Evolutionary conservation across 2,797 vertebrate genomes (phyloP).

Genomic region (Hippoglossus hippoglossus): DNA sequence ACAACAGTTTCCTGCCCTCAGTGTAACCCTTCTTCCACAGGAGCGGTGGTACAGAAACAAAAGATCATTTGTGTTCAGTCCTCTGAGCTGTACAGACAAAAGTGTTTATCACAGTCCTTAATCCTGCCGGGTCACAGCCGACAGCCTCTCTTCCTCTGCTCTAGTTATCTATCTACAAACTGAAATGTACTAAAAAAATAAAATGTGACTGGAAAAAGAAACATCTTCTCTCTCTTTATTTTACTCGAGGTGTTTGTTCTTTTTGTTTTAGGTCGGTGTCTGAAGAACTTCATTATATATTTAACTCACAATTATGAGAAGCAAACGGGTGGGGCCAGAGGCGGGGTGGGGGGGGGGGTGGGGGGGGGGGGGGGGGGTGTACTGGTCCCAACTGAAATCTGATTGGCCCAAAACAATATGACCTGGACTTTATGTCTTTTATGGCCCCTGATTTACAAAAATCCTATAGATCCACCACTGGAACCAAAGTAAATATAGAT

Average conservation of each 20-base stretch:
- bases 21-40: constrained; percentile 3
- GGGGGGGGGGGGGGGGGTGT: too few species aligned
- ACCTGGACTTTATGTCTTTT: too few species aligned
- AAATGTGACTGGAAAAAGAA: constrained; percentile 56
- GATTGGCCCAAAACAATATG: too few species aligned
- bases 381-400: too few species aligned
- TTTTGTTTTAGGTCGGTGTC: not conserved
- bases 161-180: constrained; percentile 88
- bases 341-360: too few species aligned
- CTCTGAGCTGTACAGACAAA: constrained; percentile 67
- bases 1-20: not conserved
- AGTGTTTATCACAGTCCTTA: constrained; percentile 70
- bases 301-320: too few species aligned
- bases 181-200: constrained; percentile 80
- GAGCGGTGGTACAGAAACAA: not conserved
- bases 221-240: not conserved
- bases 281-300: not conserved
- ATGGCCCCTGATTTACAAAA: too few species aligned
- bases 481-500: too few species aligned
- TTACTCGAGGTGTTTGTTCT: not conserved
- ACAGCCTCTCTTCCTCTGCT: constrained; percentile 66
- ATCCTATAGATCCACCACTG: too few species aligned
- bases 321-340: too few species aligned
- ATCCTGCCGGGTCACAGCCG: constrained; percentile 33
- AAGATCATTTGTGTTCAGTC: constrained; percentile 18